Evolutionary conservation across 35 echinoderm and acorn worm genomes (phyloP).

Genomic region (Apostichopus californicus): DNA sequence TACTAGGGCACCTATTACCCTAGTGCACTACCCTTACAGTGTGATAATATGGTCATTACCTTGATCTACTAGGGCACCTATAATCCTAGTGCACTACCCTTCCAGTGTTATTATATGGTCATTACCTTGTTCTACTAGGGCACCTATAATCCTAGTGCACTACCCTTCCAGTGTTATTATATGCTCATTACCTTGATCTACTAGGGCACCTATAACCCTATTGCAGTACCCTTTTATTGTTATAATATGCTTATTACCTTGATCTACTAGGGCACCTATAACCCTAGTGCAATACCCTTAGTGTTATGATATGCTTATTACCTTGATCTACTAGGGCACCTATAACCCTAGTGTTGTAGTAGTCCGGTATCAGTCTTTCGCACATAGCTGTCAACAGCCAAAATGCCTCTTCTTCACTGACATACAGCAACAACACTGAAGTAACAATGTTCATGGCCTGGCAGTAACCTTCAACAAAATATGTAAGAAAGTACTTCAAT

Average conservation of each 20-base stretch:
- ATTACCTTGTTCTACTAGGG: no score
- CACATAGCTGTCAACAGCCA: conserved; percentile 97
- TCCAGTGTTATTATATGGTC: no score
- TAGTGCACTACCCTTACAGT: no score
- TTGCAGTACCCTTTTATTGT: no score
- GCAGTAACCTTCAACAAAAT: conserved; percentile 82
- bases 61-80: no score
- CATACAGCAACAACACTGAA: conserved; percentile 92
- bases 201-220: no score
- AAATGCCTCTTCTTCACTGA: conserved; percentile 97
- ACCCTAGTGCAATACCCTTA: background rate
- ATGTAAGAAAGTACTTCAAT: background rate
- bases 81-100: no score
- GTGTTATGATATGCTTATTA: background rate
- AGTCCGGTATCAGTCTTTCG: conserved; percentile 92
- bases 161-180: no score
- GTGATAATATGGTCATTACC: no score
- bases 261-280: background rate
- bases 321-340: conserved; percentile 97
- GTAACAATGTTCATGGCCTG: conserved; percentile 99
- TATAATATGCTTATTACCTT: conserved; percentile 58
- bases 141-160: no score
- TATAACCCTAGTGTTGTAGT: conserved; percentile 97
- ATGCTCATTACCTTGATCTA: no score
- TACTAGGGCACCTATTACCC: no score